Base-by-base conservation (phyloP, 2,113 vertebrate species). In the Danio rerio region DNA sequence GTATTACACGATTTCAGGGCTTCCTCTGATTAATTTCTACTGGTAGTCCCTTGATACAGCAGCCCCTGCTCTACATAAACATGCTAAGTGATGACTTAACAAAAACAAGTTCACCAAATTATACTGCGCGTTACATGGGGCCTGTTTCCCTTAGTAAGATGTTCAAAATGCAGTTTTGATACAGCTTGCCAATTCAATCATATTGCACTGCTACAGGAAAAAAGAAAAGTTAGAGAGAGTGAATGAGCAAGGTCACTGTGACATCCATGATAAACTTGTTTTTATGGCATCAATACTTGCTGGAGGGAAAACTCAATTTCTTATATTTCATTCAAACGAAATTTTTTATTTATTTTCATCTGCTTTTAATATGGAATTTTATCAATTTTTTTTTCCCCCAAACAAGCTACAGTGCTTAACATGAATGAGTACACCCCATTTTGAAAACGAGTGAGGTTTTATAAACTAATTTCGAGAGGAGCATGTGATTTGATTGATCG, bases 21-120 rank as follows among this genome's bases (percentile, higher is more conserved):
- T 45, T 20, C 15, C 50, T 42, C 21, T 11, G 52, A 73, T 56
- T 56, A 42, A 73, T 73, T 73, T 56, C 5, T 42, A 73, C 52
- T 42, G 70, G 42, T 55, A 73, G 50, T 73, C 50, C 71, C 52
- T 11, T 5, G 52, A 73, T 73, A 56, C 15, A 40, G 21, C 52
- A n/a, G 21, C 9, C 52, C 15, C 12, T 18, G 52, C 72, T 50
- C 68, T 20, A 21, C 18, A 45, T 75, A 77, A 52, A 82, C 47
- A 52, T 59, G 55, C 21, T 62, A 56, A 58, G 53, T 71, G 74
- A 84, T 81, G 63, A 80, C 42, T 40, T 9, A 40, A 80, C 71
- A 74, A 81, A 61, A 63, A 69, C 47, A 62, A 66, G 55, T 50
- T 15, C 31, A 70, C 47, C 62, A 58, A 43, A 75, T 80, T 9